A percentile compares a stretch with the other conserved stretches of the same genome.
phyloP scores from a whole-genome alignment of 1,140 invertebrate species.

The Akabosia matsudoensis region DNA sequence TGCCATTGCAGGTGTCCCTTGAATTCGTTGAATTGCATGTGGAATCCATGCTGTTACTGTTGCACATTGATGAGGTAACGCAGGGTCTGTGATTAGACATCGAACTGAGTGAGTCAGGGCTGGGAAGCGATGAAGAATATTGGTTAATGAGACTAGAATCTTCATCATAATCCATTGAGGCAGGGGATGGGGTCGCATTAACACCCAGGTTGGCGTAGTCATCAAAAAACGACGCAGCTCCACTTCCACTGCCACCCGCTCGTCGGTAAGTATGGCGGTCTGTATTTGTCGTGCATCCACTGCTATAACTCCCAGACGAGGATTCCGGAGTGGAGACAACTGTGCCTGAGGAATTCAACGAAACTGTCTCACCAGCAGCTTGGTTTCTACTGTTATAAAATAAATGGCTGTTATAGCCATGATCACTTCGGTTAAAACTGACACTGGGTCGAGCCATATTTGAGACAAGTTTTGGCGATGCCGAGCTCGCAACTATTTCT shows the following conservation, averaged over 20 bases:
- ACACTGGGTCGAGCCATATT: slow-evolving; percentile 4
- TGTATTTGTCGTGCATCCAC: background rate
- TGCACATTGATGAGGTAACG: background rate
- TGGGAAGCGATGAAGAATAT: slow-evolving; percentile 24
- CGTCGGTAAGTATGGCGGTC: background rate
- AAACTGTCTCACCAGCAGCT: background rate
- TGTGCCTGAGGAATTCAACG: background rate
- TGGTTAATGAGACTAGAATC: slow-evolving; percentile 33
- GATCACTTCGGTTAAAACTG: slow-evolving; percentile 19
- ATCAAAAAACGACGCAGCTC: slow-evolving; percentile 3
- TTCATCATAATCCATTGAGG: slow-evolving; percentile 22
- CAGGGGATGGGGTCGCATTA: background rate
- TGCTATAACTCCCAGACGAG: background rate
- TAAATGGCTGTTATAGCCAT: background rate
- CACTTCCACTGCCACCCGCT: background rate
- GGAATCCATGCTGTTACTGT: background rate
- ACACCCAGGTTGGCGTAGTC: background rate
- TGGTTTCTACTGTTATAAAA: slow-evolving; percentile 5
- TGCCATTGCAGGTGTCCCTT: background rate
- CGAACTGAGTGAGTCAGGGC: slow-evolving; percentile 2
- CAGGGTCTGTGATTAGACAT: background rate
- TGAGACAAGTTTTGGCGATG: background rate
- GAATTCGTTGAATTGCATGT: background rate
- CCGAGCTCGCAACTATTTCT: background rate
- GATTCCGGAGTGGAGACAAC: slow-evolving; percentile 1